Conservation (phyloP, 1,140 invertebrate genomes). For the Aphidius gifuensis region DNA sequence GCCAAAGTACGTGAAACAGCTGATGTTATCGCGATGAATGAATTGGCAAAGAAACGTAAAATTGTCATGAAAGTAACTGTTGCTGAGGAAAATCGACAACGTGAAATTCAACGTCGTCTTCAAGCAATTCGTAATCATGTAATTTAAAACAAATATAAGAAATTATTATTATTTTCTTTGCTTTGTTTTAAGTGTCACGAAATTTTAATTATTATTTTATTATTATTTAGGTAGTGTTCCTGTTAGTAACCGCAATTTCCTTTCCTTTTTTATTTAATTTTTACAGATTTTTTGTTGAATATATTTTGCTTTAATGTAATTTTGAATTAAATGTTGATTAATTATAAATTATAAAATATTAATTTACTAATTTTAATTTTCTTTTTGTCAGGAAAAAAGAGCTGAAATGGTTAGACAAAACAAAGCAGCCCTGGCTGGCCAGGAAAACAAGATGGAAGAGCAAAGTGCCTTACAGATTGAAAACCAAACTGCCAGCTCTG, state of each 20-base stretch:
- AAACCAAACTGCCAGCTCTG: slow-evolving; percentile 61
- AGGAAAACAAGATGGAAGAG: slow-evolving; percentile 36
- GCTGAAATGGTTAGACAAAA: slow-evolving; percentile 83
- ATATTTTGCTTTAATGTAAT: no score
- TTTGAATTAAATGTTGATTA: no score
- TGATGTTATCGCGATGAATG: slow-evolving; percentile 62
- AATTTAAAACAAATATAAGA: slow-evolving; percentile 26
- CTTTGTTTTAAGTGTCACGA: not conserved
- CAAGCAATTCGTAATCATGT: slow-evolving; percentile 74
- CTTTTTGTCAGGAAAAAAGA: slow-evolving; percentile 71
- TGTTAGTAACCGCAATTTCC: no score
- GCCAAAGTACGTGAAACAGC: slow-evolving; percentile 67
- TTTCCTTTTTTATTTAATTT: not conserved
- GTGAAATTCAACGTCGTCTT: slow-evolving; percentile 76
- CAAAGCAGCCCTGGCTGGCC: slow-evolving; percentile 62
- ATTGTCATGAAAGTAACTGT: slow-evolving; percentile 56
- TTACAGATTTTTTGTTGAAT: not conserved
- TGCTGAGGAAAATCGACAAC: slow-evolving; percentile 74
- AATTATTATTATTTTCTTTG: slow-evolving; percentile 16
- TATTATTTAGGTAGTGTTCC: not conserved
- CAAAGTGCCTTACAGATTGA: slow-evolving; percentile 35
- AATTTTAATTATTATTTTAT: not conserved
- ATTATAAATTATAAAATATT: not conserved
- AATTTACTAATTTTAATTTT: slow-evolving; percentile 27
- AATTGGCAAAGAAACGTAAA: slow-evolving; percentile 63